These are phyloP conservation scores for Acinonyx jubatus DNA, from an alignment of 2,113 vertebrate species.

Conservation along the genomic window DNA sequence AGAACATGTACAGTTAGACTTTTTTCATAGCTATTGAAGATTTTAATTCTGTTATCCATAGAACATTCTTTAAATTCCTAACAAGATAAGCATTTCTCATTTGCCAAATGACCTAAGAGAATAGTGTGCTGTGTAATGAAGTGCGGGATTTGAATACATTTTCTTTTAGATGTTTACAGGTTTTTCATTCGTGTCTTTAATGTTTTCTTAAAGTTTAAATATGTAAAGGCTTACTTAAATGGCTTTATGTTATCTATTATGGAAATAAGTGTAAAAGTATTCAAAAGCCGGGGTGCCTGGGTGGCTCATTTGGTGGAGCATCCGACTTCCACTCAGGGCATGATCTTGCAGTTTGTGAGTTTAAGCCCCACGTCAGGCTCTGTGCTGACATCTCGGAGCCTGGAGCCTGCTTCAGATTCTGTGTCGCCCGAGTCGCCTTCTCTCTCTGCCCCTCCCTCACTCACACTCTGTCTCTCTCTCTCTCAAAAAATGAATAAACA, in stretches of 20 bases:
- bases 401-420: no score
- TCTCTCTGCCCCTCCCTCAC: no score
- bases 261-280: constrained; percentile 20
- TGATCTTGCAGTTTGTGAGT: no score
- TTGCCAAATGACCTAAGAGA: neutral
- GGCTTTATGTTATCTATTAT: neutral
- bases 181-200: constrained; percentile 14
- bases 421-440: no score
- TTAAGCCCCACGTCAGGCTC: no score
- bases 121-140: neutral
- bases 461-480: no score
- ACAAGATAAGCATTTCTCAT: neutral
- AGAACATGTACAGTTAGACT: neutral
- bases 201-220: constrained; percentile 30
- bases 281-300: neutral
- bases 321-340: no score
- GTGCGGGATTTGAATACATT: constrained; percentile 4
- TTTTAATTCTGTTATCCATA: neutral
- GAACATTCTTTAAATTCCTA: neutral
- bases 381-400: no score
- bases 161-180: neutral
- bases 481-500: no score
- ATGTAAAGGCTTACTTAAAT: neutral
- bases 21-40: neutral
- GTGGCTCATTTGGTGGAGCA: no score